phyloP scores from a whole-genome alignment of 2,113 vertebrate species.

The Pygoscelis antarcticus region DNA sequence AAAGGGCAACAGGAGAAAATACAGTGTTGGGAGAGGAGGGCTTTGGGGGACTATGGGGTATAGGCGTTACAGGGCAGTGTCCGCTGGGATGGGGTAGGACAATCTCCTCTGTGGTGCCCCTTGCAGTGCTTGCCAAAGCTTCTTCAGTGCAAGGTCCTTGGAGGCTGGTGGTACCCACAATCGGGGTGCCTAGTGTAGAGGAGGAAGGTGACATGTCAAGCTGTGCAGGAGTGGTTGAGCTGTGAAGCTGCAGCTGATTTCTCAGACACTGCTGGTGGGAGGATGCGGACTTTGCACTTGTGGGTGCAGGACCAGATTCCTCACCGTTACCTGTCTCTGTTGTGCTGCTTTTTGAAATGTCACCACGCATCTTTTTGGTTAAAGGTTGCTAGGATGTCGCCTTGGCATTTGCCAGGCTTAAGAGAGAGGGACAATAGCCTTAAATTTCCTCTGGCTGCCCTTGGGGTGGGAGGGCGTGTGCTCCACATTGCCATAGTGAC shows the following conservation, averaged over 20 bases:
- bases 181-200: neutral
- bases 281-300: neutral
- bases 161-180: neutral
- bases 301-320: neutral
- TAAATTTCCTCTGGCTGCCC: neutral
- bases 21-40: neutral
- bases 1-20: neutral
- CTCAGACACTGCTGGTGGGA: neutral
- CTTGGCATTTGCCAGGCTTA: neutral
- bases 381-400: fast-evolving
- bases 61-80: neutral
- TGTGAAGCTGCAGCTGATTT: neutral
- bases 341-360: fast-evolving
- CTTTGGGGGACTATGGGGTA: neutral
- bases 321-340: neutral
- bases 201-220: neutral
- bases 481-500: neutral
- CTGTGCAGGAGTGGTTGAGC: neutral
- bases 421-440: neutral
- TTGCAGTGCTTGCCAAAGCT: neutral
- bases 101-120: neutral
- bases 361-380: neutral
- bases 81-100: neutral
- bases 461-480: neutral
- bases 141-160: neutral